Evolutionary conservation across 2,888 invertebrate genomes (phyloP).

Genomic region (Diarsia brunnea): DNA sequence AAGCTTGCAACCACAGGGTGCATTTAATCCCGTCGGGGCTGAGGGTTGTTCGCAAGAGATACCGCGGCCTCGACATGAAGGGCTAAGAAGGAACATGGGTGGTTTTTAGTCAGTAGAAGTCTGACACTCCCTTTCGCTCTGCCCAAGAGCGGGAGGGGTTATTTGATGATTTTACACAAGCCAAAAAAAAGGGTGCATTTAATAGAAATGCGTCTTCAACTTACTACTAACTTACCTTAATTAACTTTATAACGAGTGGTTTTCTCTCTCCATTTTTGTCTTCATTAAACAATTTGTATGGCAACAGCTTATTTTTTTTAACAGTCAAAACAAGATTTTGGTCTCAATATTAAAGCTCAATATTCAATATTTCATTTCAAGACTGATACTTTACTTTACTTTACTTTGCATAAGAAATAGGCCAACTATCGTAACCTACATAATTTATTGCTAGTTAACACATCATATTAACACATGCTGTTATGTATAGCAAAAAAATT

Average conservation of each 20-base stretch:
- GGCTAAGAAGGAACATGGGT: too few relatives aligned
- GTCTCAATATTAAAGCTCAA: not conserved
- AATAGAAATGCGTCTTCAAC: not conserved
- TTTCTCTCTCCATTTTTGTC: not conserved
- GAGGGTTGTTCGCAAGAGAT: too few relatives aligned
- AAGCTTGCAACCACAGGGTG: not conserved
- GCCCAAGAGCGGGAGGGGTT: too few relatives aligned
- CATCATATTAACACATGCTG: conserved; percentile 11
- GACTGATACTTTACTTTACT: too few relatives aligned
- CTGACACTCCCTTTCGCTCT: too few relatives aligned
- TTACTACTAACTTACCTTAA: not conserved
- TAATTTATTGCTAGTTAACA: not conserved
- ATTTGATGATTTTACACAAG: too few relatives aligned
- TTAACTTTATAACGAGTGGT: not conserved
- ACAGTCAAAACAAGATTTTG: not conserved
- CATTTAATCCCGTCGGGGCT: too few relatives aligned
- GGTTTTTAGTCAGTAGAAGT: too few relatives aligned
- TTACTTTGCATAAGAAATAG: not conserved
- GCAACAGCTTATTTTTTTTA: not conserved
- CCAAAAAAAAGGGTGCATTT: not conserved
- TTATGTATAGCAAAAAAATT: conserved; percentile 8
- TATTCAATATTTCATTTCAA: not conserved
- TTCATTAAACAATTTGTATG: not conserved
- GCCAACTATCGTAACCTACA: not conserved
- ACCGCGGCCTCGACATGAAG: too few relatives aligned